phyloP scores from a whole-genome alignment of 2,888 invertebrate genomes.

The Ophion ventricosus region DNA sequence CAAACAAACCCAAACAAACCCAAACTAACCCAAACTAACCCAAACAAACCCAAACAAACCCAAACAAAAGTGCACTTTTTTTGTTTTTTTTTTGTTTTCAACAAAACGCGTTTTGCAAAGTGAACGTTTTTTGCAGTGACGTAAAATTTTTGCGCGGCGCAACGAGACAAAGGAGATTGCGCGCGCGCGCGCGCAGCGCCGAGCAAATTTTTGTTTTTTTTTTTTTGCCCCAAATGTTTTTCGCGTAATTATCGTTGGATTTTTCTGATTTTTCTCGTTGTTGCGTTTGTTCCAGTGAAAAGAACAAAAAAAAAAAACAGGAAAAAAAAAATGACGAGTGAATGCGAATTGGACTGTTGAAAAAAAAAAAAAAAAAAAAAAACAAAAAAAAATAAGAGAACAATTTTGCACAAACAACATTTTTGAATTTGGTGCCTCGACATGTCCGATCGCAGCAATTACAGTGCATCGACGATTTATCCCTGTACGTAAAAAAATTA shows the following conservation, averaged over 20 bases:
- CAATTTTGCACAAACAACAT: neutral
- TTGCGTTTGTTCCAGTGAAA: too few relatives aligned
- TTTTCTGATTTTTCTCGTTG: too few relatives aligned
- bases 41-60: too few relatives aligned
- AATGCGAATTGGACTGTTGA: neutral
- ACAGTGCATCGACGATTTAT: conserved; percentile 73
- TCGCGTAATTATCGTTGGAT: neutral
- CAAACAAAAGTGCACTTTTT: too few relatives aligned
- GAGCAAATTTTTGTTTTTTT: neutral
- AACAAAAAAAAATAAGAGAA: neutral
- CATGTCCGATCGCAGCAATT: conserved; percentile 76
- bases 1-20: too few relatives aligned
- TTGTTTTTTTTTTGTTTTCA: too few relatives aligned
- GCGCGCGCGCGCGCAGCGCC: neutral
- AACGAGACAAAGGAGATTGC: neutral
- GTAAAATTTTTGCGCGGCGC: neutral
- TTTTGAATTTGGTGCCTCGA: conserved; percentile 44
- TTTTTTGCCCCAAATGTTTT: neutral
- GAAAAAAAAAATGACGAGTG: conserved; percentile 6
- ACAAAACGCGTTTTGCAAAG: neutral
- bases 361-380: neutral
- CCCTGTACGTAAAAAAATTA: conserved; percentile 76
- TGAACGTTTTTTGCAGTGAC: neutral
- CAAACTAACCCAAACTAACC: too few relatives aligned
- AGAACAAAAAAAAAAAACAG: neutral